phyloP scores from a whole-genome alignment of 2,797 vertebrate species.

The Mus caroli region DNA sequence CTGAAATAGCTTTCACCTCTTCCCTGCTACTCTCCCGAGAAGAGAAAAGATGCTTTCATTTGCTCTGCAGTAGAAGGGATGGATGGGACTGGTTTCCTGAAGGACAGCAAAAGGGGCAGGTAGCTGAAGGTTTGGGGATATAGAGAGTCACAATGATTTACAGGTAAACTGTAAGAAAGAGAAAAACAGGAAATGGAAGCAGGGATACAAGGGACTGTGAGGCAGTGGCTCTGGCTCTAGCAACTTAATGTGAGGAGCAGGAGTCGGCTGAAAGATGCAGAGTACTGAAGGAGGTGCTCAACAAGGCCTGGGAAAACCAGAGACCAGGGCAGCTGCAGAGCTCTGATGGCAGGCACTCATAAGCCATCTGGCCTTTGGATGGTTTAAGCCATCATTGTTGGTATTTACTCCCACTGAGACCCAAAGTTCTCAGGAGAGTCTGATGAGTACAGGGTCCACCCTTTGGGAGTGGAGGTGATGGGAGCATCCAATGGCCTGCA shows the following conservation, averaged over 20 bases:
- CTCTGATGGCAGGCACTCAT: background rate
- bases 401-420: background rate
- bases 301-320: slow-evolving; percentile 25
- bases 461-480: background rate
- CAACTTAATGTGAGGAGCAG: background rate
- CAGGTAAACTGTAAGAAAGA: background rate
- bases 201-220: background rate
- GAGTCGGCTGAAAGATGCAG: background rate
- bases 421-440: slow-evolving; percentile 1
- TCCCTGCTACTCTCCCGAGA: background rate
- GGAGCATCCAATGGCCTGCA: background rate
- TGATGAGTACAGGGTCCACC: background rate
- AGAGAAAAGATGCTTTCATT: slow-evolving; percentile 21
- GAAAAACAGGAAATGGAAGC: background rate
- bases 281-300: background rate
- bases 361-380: background rate
- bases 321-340: background rate
- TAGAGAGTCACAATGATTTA: background rate
- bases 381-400: background rate
- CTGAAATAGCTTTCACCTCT: background rate
- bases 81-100: background rate
- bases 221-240: background rate
- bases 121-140: background rate
- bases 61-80: background rate
- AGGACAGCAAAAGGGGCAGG: background rate